A percentile compares a stretch with the other conserved stretches of the same genome.
Evolutionary conservation across 2,113 vertebrate species (phyloP).

Genomic region (Odontophorus gujanensis): DNA sequence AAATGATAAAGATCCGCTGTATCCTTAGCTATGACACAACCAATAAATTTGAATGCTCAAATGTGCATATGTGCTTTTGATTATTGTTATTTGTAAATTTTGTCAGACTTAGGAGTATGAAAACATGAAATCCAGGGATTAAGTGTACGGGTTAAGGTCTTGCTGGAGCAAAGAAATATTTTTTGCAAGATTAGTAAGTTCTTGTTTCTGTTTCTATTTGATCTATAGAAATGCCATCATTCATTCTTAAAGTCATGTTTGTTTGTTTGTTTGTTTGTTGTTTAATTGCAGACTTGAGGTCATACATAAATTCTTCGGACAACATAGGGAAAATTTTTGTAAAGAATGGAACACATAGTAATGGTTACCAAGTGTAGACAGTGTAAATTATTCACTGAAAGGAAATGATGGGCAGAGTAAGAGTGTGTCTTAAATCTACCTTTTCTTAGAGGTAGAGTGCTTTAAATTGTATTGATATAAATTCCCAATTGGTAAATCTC

Average conservation of each 20-base stretch:
- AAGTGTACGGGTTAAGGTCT: neutral
- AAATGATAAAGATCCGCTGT: neutral
- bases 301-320: neutral
- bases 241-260: neutral
- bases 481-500: fast-evolving
- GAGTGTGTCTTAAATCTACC: fast-evolving
- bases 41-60: neutral
- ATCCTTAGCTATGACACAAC: neutral
- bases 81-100: neutral
- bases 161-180: neutral
- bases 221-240: fast-evolving
- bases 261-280: neutral
- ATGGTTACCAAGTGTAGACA: fast-evolving
- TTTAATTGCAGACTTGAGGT: neutral
- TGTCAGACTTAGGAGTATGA: neutral
- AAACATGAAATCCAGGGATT: neutral
- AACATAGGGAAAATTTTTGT: neutral
- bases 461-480: neutral
- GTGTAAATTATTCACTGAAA: neutral
- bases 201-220: neutral
- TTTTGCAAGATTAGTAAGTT: neutral
- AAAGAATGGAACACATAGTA: neutral
- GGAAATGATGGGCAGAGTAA: neutral
- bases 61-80: neutral
- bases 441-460: neutral